Percentiles rank a stretch among this genome's conserved stretches.
Evolutionary conservation across 2,888 invertebrate genomes (phyloP).

Genomic region (Drosophila aldrichi): DNA sequence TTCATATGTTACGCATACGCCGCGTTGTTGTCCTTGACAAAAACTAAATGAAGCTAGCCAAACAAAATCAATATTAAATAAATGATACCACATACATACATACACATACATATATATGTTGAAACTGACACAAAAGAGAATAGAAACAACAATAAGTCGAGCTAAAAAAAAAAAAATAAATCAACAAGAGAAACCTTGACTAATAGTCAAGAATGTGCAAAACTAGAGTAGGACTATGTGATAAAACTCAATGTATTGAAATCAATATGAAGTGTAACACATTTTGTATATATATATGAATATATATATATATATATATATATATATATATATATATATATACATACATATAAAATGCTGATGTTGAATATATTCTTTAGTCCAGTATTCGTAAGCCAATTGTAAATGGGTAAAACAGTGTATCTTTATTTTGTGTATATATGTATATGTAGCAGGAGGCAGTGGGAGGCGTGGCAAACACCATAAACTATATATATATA

Average conservation of each 20-base stretch:
- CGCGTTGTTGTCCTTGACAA: conserved; percentile 41
- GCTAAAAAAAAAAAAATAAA: neutral
- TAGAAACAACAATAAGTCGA: neutral
- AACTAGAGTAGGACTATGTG: neutral
- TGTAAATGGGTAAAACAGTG: too few relatives aligned
- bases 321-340: too few relatives aligned
- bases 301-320: too few relatives aligned
- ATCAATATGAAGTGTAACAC: neutral
- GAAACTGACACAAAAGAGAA: neutral
- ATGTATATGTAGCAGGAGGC: too few relatives aligned
- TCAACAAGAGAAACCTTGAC: neutral
- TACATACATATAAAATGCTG: too few relatives aligned
- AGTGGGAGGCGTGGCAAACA: too few relatives aligned
- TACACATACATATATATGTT: neutral
- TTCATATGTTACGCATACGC: conserved; percentile 39
- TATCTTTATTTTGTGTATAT: too few relatives aligned
- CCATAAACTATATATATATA: too few relatives aligned
- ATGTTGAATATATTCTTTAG: too few relatives aligned
- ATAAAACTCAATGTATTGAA: too few relatives aligned
- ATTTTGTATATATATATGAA: too few relatives aligned
- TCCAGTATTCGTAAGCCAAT: too few relatives aligned
- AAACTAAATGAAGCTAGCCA: conserved; percentile 11
- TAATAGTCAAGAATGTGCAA: neutral
- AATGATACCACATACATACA: neutral
- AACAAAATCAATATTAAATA: conserved; percentile 25